Evolutionary conservation across 2,888 invertebrate species (phyloP).

Genomic region (Drosophila testacea): DNA sequence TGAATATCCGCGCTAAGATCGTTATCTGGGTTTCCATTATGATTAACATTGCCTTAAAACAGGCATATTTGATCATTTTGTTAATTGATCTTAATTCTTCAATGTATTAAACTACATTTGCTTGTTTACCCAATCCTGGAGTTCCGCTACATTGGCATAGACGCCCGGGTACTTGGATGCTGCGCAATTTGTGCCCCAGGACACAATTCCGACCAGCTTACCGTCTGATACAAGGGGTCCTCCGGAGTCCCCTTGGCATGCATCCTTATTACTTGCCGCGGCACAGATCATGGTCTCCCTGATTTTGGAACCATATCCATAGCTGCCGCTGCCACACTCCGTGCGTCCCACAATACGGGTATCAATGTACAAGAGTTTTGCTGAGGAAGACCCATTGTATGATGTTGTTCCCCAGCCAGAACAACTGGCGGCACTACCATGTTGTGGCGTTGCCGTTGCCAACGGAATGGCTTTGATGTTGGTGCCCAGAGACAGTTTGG

Average conservation of each 20-base stretch:
- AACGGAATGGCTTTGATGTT: slow-evolving; percentile 46
- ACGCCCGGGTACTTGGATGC: slow-evolving; percentile 72
- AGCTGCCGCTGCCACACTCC: slow-evolving; percentile 84
- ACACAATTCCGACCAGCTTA: slow-evolving; percentile 76
- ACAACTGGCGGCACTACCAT: slow-evolving; percentile 39
- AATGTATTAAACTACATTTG: slow-evolving; percentile 22
- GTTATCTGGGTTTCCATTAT: no score
- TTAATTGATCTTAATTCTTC: background rate
- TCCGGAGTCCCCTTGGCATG: slow-evolving; percentile 82
- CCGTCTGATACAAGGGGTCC: slow-evolving; percentile 76
- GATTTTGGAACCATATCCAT: slow-evolving; percentile 76
- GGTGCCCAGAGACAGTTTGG: slow-evolving; percentile 28
- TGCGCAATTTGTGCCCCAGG: slow-evolving; percentile 81
- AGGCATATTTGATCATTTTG: background rate
- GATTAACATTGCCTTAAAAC: slow-evolving; percentile 5
- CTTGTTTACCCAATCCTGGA: slow-evolving; percentile 58
- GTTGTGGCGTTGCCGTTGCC: slow-evolving; percentile 44
- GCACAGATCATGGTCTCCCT: slow-evolving; percentile 76
- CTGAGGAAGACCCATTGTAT: slow-evolving; percentile 31
- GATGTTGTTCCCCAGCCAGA: slow-evolving; percentile 60
- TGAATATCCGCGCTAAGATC: no score
- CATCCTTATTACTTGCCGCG: slow-evolving; percentile 60
- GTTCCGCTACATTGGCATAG: slow-evolving; percentile 72
- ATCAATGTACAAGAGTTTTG: slow-evolving; percentile 41
- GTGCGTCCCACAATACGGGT: slow-evolving; percentile 50